Evolutionary conservation across 2,113 vertebrate genomes (phyloP).

Genomic region (Tyto alba): DNA sequence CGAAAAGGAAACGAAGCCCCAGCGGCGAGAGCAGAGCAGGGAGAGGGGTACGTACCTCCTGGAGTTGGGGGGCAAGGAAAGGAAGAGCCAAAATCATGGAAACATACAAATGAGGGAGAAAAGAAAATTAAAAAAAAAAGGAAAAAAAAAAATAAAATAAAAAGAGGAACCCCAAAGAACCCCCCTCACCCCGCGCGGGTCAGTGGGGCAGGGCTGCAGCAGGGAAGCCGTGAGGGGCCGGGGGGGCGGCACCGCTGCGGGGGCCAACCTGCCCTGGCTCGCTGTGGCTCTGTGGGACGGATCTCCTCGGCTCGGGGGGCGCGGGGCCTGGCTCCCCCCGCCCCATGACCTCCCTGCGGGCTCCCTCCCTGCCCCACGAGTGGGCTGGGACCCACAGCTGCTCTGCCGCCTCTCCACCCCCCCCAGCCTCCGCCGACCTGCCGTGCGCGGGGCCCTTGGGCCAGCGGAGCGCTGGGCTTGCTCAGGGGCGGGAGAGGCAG

Average conservation of each 20-base stretch:
- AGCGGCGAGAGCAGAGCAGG: slow-evolving; percentile 82
- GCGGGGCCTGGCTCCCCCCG: neutral
- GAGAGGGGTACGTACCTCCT: slow-evolving; percentile 96
- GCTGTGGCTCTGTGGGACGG: neutral
- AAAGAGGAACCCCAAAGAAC: slow-evolving; percentile 20
- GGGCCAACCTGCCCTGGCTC: slow-evolving; percentile 18
- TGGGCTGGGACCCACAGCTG: neutral
- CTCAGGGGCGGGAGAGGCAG: neutral
- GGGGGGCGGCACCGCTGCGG: accelerated
- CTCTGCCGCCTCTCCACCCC: neutral
- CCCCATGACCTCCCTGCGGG: neutral
- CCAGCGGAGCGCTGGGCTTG: accelerated
- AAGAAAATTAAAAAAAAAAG: slow-evolving; percentile 89
- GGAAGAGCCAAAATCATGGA: slow-evolving; percentile 98
- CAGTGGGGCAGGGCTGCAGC: neutral
- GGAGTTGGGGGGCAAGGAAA: slow-evolving; percentile 85
- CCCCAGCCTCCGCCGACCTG: neutral
- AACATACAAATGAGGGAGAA: slow-evolving; percentile 89
- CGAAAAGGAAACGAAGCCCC: slow-evolving; percentile 69
- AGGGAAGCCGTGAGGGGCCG: neutral
- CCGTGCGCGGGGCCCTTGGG: accelerated
- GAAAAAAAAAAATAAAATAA: neutral
- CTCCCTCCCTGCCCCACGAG: neutral
- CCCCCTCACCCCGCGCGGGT: slow-evolving; percentile 18
- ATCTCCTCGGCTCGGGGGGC: neutral